phyloP scores from a whole-genome alignment of 2,888 invertebrate genomes.

The Petrolisthes cinctipes region DNA sequence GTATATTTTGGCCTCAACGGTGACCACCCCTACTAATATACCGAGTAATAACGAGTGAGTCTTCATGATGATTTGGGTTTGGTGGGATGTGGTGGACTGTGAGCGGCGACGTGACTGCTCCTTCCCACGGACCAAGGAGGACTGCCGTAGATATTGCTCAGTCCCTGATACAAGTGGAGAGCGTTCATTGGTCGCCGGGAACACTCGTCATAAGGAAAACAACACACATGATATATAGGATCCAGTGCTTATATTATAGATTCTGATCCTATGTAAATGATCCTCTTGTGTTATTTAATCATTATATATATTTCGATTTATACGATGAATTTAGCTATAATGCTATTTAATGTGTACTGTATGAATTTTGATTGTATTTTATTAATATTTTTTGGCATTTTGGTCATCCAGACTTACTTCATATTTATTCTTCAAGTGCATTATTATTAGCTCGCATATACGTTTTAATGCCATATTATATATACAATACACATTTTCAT shows the following conservation, averaged over 20 bases:
- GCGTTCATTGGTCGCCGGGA: conserved; percentile 41
- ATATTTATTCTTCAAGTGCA: no score
- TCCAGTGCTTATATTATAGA: neutral
- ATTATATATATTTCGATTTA: neutral
- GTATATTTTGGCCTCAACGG: conserved; percentile 79
- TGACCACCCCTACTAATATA: conserved; percentile 34
- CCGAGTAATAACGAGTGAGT: neutral
- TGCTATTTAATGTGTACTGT: neutral
- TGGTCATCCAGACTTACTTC: no score
- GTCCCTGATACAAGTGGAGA: conserved; percentile 55
- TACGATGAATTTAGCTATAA: neutral
- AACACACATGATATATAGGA: neutral
- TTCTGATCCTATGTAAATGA: neutral
- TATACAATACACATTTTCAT: no score
- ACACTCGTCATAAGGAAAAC: conserved; percentile 5
- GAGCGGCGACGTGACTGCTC: no score
- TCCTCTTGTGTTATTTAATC: neutral
- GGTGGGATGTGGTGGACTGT: no score
- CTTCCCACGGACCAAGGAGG: conserved; percentile 22
- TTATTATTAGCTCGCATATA: no score
- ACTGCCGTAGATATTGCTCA: conserved; percentile 50
- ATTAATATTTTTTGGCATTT: no score
- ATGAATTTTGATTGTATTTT: no score
- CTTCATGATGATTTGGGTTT: conserved; percentile 33
- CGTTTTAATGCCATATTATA: no score